Conservation (phyloP, 1,140 invertebrate species). For the Sycophila sp. region DNA sequence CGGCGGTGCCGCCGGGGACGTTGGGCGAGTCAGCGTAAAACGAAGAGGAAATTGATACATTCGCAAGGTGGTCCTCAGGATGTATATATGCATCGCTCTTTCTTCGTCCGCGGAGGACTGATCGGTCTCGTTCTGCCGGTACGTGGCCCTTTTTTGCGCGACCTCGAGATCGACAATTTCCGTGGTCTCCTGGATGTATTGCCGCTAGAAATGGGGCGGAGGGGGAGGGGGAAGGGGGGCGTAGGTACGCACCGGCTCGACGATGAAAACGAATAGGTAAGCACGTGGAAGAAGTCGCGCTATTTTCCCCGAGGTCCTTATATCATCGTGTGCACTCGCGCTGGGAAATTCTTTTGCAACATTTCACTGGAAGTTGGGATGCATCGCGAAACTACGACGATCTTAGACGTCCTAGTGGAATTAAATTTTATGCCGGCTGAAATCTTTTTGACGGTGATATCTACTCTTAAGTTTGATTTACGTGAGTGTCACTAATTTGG, state of each 20-base stretch:
- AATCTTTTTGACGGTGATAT: no score
- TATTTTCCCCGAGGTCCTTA: not conserved
- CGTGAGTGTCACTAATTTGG: no score
- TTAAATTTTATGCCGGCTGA: no score
- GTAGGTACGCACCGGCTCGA: not conserved
- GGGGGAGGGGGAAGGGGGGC: not conserved
- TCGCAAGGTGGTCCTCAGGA: slow-evolving; percentile 8
- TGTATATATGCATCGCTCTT: not conserved
- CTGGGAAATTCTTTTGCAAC: not conserved
- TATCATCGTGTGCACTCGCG: not conserved
- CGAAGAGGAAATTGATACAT: slow-evolving; percentile 51
- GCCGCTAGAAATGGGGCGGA: no score
- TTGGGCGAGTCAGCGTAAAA: slow-evolving; percentile 33
- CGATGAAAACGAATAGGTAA: not conserved
- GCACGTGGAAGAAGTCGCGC: no score
- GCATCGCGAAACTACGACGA: not conserved
- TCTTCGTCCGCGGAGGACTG: not conserved
- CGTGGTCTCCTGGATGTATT: not conserved
- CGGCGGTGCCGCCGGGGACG: not conserved
- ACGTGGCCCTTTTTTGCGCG: not conserved
- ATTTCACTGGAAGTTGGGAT: not conserved
- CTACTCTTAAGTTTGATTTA: no score
- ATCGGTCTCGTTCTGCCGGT: slow-evolving; percentile 6
- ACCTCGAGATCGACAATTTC: slow-evolving; percentile 4
- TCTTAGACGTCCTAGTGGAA: no score